Percentiles rank a stretch among this genome's conserved stretches.
Evolutionary conservation across 2,113 vertebrate genomes (phyloP).

Genomic region (Tonatia bakeri): DNA sequence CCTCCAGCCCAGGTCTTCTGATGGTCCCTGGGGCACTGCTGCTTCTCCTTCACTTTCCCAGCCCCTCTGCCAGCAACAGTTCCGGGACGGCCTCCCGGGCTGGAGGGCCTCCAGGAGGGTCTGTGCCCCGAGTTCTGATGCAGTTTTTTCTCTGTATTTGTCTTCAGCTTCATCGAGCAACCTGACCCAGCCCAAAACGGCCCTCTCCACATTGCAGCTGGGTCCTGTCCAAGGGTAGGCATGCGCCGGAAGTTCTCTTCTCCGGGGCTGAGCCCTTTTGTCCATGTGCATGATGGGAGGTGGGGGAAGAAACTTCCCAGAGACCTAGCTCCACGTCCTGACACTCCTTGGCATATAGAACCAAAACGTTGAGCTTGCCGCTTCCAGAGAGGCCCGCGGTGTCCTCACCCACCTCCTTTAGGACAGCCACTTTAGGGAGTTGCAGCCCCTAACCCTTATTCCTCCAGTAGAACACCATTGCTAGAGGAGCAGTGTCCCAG

Average conservation of each 20-base stretch:
- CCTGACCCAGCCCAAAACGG: not conserved
- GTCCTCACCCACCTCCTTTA: not conserved
- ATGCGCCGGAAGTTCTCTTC: not conserved
- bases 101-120: not conserved
- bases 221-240: slow-evolving; percentile 14
- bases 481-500: not conserved
- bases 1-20: not conserved
- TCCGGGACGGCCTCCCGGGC: not conserved
- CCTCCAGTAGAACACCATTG: not conserved
- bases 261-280: not conserved
- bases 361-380: not conserved
- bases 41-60: not conserved
- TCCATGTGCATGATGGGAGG: not conserved
- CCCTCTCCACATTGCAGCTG: fast-evolving
- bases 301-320: not conserved
- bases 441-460: not conserved
- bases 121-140: not conserved
- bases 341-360: not conserved
- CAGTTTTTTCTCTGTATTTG: not conserved
- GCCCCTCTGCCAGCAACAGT: not conserved
- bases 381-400: not conserved
- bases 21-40: not conserved
- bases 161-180: slow-evolving; percentile 50
- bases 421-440: not conserved
- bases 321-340: not conserved